These are phyloP conservation scores for Drosophila subpulchrella DNA, from an alignment of 1,140 invertebrate species.

Conservation along the genomic window DNA sequence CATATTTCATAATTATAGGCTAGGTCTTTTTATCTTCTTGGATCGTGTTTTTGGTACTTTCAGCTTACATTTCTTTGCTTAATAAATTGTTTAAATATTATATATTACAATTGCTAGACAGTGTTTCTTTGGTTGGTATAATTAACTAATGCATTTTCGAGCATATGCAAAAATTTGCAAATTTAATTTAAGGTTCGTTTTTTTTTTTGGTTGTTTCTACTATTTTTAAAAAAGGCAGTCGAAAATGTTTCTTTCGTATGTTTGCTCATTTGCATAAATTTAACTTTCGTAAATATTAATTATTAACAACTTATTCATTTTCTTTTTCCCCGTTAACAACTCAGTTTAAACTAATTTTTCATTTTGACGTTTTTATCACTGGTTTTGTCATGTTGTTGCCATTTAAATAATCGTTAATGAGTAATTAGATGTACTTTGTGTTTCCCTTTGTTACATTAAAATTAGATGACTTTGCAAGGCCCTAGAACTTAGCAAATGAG, in stretches of 20 bases:
- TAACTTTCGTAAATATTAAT: slow-evolving; percentile 57
- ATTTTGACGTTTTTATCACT: slow-evolving; percentile 68
- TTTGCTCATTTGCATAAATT: slow-evolving; percentile 50
- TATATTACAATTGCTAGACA: slow-evolving; percentile 50
- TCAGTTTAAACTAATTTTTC: slow-evolving; percentile 59
- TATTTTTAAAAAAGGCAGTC: slow-evolving; percentile 79
- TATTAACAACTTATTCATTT: slow-evolving; percentile 66
- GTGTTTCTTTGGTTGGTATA: slow-evolving; percentile 47
- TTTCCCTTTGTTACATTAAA: slow-evolving; percentile 78
- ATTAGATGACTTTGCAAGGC: slow-evolving; percentile 70
- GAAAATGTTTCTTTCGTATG: slow-evolving; percentile 71
- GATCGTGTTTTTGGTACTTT: slow-evolving; percentile 71
- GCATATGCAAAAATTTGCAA: slow-evolving; percentile 67
- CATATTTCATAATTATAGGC: slow-evolving; percentile 50
- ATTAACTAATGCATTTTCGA: slow-evolving; percentile 71
- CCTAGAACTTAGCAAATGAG: slow-evolving; percentile 57
- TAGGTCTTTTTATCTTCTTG: slow-evolving; percentile 67
- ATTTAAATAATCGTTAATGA: slow-evolving; percentile 54
- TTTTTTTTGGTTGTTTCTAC: slow-evolving; percentile 40
- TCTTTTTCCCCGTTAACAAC: slow-evolving; percentile 50
- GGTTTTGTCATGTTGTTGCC: slow-evolving; percentile 56
- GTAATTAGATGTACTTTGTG: slow-evolving; percentile 77
- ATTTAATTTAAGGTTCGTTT: slow-evolving; percentile 53
- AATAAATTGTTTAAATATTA: slow-evolving; percentile 59
- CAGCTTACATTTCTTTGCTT: slow-evolving; percentile 67